Percentiles rank a stretch among this genome's conserved stretches.
phyloP scores from a whole-genome alignment of 2,888 invertebrate genomes.

The Amblyjoppa fuscipennis region DNA sequence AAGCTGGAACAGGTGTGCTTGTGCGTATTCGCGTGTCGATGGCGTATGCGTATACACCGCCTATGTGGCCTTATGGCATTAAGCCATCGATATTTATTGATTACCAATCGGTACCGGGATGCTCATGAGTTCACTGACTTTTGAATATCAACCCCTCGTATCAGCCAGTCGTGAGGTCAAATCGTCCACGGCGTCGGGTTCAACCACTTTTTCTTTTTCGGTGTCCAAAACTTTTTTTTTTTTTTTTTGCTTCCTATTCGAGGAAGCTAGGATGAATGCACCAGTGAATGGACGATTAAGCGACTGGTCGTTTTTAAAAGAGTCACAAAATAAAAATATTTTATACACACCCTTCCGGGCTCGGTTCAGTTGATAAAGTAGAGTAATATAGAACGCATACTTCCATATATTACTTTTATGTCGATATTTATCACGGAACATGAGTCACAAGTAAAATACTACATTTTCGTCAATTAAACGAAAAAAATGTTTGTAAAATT shows the following conservation, averaged over 20 bases:
- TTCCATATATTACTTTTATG: too few species aligned
- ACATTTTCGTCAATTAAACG: too few species aligned
- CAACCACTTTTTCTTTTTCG: not conserved
- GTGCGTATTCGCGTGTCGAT: conserved; percentile 5
- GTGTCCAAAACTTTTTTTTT: not conserved
- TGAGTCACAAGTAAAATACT: too few species aligned
- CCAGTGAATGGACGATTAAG: too few species aligned
- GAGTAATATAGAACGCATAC: too few species aligned
- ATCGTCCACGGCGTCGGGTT: not conserved
- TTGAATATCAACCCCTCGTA: not conserved
- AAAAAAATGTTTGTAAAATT: too few species aligned
- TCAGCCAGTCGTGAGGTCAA: not conserved
- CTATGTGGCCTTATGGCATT: not conserved
- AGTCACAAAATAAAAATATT: too few species aligned
- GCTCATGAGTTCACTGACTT: not conserved
- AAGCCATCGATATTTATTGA: conserved; percentile 10
- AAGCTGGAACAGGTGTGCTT: conserved; percentile 23
- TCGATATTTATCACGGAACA: too few species aligned
- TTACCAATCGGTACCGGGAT: not conserved
- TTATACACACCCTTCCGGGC: too few species aligned
- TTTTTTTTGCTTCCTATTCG: not conserved
- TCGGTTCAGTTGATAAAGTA: too few species aligned
- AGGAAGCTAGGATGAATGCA: not conserved
- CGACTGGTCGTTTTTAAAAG: too few species aligned
- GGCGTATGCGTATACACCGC: not conserved